These are phyloP conservation scores for Aphelenchoides bicaudatus DNA, from an alignment of 2,888 invertebrate species.

Conservation along the genomic window DNA sequence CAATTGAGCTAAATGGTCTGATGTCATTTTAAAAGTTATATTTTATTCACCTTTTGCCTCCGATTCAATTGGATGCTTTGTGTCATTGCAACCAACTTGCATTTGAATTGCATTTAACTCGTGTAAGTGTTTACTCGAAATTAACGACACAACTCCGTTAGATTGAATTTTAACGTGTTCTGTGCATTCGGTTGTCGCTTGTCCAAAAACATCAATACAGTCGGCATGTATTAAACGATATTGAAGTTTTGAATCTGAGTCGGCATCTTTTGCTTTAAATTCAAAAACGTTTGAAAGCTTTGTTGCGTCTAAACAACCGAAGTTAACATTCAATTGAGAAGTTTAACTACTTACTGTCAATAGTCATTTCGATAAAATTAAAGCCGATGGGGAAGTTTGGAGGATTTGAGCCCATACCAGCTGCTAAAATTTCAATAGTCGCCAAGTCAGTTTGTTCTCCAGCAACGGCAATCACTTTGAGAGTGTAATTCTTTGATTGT, in stretches of 20 bases:
- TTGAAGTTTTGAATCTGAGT: neutral
- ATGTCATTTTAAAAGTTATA: neutral
- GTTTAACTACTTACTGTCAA: neutral
- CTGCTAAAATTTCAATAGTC: neutral
- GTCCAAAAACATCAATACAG: neutral
- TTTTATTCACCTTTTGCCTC: neutral
- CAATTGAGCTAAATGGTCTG: neutral
- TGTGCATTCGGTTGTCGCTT: neutral
- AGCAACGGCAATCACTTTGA: neutral
- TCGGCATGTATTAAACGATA: neutral
- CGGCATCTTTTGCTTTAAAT: neutral
- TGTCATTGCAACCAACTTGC: neutral
- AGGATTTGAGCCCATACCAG: slow-evolving; percentile 1
- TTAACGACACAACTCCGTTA: neutral
- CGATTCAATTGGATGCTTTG: slow-evolving; percentile 2
- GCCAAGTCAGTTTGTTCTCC: neutral
- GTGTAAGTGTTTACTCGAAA: neutral
- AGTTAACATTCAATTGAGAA: too few relatives aligned
- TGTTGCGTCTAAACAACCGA: too few relatives aligned
- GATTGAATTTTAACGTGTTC: neutral
- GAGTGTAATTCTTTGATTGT: neutral
- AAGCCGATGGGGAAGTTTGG: neutral
- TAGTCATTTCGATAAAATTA: neutral
- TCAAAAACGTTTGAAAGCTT: too few relatives aligned
- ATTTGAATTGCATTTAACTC: neutral